Percentiles rank a stretch among this genome's conserved stretches.
These are phyloP conservation scores for Orthosia incerta DNA, from an alignment of 2,888 invertebrate species.

Conservation along the genomic window DNA sequence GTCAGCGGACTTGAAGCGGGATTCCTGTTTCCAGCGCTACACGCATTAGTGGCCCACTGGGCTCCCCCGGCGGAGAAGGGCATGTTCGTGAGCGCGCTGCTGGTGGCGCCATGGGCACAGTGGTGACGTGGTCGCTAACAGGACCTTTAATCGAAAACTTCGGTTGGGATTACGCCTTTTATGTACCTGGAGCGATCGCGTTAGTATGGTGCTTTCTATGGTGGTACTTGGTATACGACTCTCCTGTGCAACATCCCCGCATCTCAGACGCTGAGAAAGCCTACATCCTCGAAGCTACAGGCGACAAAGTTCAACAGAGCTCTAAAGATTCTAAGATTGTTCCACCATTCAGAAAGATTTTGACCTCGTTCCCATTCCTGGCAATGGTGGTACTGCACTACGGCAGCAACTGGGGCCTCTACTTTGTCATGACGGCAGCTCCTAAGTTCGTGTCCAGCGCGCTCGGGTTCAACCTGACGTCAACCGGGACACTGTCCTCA, in stretches of 20 bases:
- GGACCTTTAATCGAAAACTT: slow-evolving; percentile 92
- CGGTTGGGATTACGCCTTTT: slow-evolving; percentile 93
- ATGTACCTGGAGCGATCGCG: slow-evolving; percentile 91
- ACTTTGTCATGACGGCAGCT: slow-evolving; percentile 94
- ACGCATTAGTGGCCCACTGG: slow-evolving; percentile 93
- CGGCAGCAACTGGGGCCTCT: slow-evolving; percentile 94
- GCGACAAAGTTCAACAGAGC: slow-evolving; percentile 89
- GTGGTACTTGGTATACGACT: slow-evolving; percentile 92
- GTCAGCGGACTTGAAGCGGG: slow-evolving; percentile 92
- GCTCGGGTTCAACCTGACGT: slow-evolving; percentile 93
- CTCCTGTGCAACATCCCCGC: slow-evolving; percentile 92
- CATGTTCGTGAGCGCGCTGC: slow-evolving; percentile 92
- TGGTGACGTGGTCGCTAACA: slow-evolving; percentile 93
- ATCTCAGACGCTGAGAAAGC: slow-evolving; percentile 92
- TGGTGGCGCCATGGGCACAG: slow-evolving; percentile 94
- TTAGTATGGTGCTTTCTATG: slow-evolving; percentile 90
- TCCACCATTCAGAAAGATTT: slow-evolving; percentile 92
- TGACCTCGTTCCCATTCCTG: slow-evolving; percentile 93
- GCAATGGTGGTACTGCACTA: slow-evolving; percentile 93
- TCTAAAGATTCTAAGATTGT: slow-evolving; percentile 85
- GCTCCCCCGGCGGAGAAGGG: slow-evolving; percentile 94
- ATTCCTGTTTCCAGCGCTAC: slow-evolving; percentile 92
- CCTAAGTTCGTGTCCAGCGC: slow-evolving; percentile 94
- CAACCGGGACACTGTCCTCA: slow-evolving; percentile 93
- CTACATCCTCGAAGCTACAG: slow-evolving; percentile 92